Evolutionary conservation across 2,113 vertebrate genomes (phyloP).

Genomic region (Lampris incognitus): DNA sequence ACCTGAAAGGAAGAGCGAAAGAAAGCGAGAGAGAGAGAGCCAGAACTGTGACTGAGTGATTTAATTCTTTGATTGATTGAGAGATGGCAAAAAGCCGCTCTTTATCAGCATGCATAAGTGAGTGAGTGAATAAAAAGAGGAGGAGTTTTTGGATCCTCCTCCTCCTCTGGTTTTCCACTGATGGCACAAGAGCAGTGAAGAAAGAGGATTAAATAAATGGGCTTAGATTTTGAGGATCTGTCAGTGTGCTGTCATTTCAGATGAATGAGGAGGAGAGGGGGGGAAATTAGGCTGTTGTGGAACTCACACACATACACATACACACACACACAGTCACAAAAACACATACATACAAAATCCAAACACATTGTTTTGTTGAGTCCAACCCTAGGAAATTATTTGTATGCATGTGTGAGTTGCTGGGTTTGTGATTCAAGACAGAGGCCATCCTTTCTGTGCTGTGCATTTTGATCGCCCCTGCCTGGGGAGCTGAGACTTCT

Average conservation of each 20-base stretch:
- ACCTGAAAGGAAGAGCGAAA: conserved; percentile 80
- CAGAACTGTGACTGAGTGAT: not conserved
- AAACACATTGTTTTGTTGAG: conserved; percentile 63
- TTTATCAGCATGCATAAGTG: conserved; percentile 55
- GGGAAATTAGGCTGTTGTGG: conserved; percentile 67
- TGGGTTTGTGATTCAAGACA: conserved; percentile 56
- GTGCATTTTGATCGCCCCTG: conserved; percentile 60
- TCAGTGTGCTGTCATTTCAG: conserved; percentile 66
- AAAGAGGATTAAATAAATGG: conserved; percentile 69
- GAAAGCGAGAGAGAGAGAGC: conserved; percentile 6
- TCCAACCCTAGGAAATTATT: conserved; percentile 65
- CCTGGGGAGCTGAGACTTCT: conserved; percentile 59
- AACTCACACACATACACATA: conserved; percentile 26
- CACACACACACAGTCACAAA: conserved; percentile 13
- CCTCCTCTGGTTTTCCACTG: conserved; percentile 53
- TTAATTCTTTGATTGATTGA: conserved; percentile 5
- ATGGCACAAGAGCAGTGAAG: conserved; percentile 49
- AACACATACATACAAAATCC: conserved; percentile 26
- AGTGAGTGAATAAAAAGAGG: conserved; percentile 24
- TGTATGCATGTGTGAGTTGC: conserved; percentile 56
- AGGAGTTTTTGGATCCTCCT: conserved; percentile 34
- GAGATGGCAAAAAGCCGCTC: conserved; percentile 51
- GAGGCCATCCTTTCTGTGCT: conserved; percentile 53
- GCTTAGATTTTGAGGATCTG: conserved; percentile 62
- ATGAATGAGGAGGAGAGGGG: conserved; percentile 59